A percentile compares a stretch with the other conserved stretches of the same genome.
phyloP scores from a whole-genome alignment of 53 echinoderm and acorn worm species.

The Holothuria scabra region DNA sequence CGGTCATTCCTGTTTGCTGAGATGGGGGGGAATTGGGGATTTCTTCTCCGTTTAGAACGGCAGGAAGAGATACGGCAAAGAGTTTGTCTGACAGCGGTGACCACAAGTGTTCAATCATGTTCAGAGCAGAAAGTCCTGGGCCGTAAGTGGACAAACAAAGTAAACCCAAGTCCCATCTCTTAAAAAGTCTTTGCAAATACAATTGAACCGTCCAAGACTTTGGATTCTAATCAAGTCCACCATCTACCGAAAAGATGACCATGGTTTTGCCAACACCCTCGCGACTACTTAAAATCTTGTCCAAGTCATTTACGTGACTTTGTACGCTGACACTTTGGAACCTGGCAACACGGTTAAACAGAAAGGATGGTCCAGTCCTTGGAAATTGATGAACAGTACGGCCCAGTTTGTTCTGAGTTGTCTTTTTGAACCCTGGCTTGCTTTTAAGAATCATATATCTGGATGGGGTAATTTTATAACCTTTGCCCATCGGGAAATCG shows the following conservation, averaged over 20 bases:
- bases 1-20: not conserved
- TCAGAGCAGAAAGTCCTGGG: not conserved
- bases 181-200: constrained; percentile 23
- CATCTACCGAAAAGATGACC: constrained; percentile 33
- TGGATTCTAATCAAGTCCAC: constrained; percentile 52
- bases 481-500: constrained; percentile 48
- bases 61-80: not conserved
- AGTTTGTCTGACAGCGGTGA: not conserved
- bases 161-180: not conserved
- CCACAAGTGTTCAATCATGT: constrained; percentile 16
- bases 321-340: constrained; percentile 25
- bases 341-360: constrained; percentile 36
- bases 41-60: not conserved
- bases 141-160: not conserved
- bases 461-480: constrained; percentile 50
- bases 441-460: constrained; percentile 48
- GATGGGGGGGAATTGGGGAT: not conserved
- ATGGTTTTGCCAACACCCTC: constrained; percentile 29
- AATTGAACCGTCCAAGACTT: constrained; percentile 49
- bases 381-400: not conserved
- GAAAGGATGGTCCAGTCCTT: constrained; percentile 33
- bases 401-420: constrained; percentile 8
- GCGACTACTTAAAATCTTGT: not conserved
- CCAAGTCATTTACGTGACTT: constrained; percentile 56
- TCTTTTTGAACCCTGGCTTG: not conserved